Base-by-base conservation (phyloP, 1,140 invertebrate species). In the Tetragonula clypearis region DNA sequence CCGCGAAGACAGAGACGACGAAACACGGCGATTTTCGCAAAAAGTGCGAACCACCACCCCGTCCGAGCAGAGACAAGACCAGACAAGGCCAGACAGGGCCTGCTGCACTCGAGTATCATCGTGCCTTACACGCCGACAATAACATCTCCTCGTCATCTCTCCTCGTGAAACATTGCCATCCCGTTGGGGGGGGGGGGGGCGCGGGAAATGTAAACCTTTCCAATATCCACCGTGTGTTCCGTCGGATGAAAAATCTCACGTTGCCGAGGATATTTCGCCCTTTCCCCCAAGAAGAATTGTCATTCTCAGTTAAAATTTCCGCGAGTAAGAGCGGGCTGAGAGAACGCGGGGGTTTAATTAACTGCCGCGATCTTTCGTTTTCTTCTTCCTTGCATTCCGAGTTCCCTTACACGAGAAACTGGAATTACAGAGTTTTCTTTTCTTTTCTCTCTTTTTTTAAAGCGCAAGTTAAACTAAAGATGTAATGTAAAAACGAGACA, bases 51-150 rank as follows among this genome's bases (percentile, higher is more conserved):
- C 35, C 35, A 35, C 35, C 35, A 35, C 0, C 2, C 35, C 35
- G 35, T 35, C 35, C 35, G 35, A 35, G 35, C 35, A 35, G 35
- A 35, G 35, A 35, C 35, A 35, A 35, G 35, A 3, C 35, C 35
- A 30, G 79, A 86, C 84, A 62, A 83, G 86, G 86, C 87, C 75
- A 84, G 86, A 85, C 87, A 82, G 79, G 75, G 80, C 71, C 23
- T 49, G 41, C 66, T 78, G 74, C 58, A 79, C 80, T 72, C 82
- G 81, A 85, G 73, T 58, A 69, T 77, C 65, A 69, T 77, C 88
- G 85, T 82, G 81, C 83, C 80, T 85, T 71, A 60, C 84, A 66
- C 84, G 75, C 83, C 86, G 74, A 90, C 86, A 87, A 82, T 88
- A 89, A 60, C 66, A 58, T 85, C 75, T 23, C 58, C 17, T 78